These are phyloP conservation scores for Oxyruncus cristatus DNA, from an alignment of 2,113 vertebrate species.

Conservation along the genomic window DNA sequence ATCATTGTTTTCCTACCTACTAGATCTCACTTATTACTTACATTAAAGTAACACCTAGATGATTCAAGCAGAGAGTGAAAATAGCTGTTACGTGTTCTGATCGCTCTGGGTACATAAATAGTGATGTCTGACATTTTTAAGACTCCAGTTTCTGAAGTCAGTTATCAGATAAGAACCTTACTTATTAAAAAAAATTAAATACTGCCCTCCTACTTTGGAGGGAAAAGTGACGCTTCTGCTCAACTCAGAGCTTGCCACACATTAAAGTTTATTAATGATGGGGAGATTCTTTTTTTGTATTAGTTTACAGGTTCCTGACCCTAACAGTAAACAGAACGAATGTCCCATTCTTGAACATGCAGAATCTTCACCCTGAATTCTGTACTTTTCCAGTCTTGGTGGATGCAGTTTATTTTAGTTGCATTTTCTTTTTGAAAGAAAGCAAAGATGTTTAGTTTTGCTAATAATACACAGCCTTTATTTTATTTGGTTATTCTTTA, in stretches of 20 bases:
- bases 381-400: neutral
- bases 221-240: neutral
- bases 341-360: neutral
- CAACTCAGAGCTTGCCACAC: neutral
- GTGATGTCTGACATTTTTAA: neutral
- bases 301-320: neutral
- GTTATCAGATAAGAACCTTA: neutral
- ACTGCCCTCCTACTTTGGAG: neutral
- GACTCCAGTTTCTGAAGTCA: neutral
- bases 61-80: neutral
- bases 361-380: neutral
- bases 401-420: neutral
- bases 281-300: neutral
- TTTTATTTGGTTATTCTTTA: neutral
- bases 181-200: neutral
- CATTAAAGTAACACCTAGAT: neutral
- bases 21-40: neutral
- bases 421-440: neutral
- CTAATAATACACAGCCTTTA: neutral
- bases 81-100: neutral
- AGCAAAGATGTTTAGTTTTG: neutral
- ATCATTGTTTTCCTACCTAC: neutral
- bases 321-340: neutral
- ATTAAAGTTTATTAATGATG: neutral
- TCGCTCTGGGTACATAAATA: neutral